Evolutionary conservation across 2,113 vertebrate genomes (phyloP).

Genomic region (Bothrops jararaca): DNA sequence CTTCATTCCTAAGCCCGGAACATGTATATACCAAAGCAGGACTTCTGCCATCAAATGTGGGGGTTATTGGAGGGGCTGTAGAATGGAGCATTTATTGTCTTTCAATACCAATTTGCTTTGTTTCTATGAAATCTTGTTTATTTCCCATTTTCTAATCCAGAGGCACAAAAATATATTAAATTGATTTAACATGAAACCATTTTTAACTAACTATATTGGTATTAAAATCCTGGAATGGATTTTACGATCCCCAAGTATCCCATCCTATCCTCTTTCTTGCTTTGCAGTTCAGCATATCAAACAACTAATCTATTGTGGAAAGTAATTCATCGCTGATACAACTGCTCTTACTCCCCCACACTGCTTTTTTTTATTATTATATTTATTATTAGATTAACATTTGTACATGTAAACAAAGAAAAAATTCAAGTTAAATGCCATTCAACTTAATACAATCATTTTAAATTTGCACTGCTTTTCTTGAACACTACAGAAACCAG

Average conservation of each 20-base stretch:
- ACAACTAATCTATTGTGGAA: conserved; percentile 13
- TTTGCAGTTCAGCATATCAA: not conserved
- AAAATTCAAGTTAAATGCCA: too few species aligned
- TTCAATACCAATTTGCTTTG: not conserved
- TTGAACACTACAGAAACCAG: not conserved
- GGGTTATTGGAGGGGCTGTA: rapidly evolving
- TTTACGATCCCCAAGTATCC: not conserved
- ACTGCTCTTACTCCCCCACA: not conserved
- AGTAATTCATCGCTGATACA: not conserved
- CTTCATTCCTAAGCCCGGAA: conserved; percentile 20
- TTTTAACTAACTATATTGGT: not conserved
- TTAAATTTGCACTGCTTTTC: not conserved
- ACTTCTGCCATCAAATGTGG: not conserved
- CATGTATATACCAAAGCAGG: not conserved
- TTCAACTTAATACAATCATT: too few species aligned
- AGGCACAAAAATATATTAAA: conserved; percentile 7
- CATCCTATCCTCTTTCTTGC: not conserved
- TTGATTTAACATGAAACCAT: conserved; percentile 6
- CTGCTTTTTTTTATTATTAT: too few species aligned
- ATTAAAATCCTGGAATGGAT: not conserved
- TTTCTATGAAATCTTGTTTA: not conserved
- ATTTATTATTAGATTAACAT: too few species aligned
- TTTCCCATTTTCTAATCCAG: conserved; percentile 3
- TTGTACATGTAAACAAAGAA: too few species aligned
- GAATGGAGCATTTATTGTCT: not conserved